Base-by-base conservation (phyloP, 1,140 invertebrate species). In the Orussus abietinus region DNA sequence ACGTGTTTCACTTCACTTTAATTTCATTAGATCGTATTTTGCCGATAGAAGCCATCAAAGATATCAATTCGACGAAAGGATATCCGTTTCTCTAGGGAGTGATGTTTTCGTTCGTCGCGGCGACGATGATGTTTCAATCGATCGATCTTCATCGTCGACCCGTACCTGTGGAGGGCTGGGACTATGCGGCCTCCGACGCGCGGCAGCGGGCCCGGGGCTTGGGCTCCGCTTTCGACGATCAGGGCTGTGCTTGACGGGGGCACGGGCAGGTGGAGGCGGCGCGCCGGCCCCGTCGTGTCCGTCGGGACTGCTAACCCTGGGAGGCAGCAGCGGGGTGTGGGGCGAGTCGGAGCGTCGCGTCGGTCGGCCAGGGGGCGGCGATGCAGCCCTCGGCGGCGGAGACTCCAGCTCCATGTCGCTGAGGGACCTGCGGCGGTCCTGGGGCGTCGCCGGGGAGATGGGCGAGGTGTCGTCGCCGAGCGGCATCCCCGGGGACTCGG, bases 391-490 rank as follows among this genome's bases (percentile, higher is more conserved):
- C 3, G 54, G 47, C 4, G 68, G 60, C 10, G n/a, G n/a, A n/a
- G 64, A 69, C 3, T 73, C 62, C 3, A 71, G 47, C 4, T 70
- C 67, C 50, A 72, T 70, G 31, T 71, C 68, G 15, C 69, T 72
- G 0, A 58, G 50, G 0, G 53, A 55, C 0, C 56, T 9, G 14
- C 52, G 53, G 2, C 54, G 57, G 19, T 69, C 61, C 0, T 56
- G 52, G 9, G 78, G 78, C 0, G 81, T 83, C 0, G 75, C 73
- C 1, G 79, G 77, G 0, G 81, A 82, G 22, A 82, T 78, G 3
- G 77, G 81, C 22, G 74, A 83, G 20, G 57, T 72, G 42, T 49
- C 73, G 49, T 62, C 70, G 36, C 69, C 74, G 10, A 72, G 43
- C 0, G 64, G 58, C 39, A 72, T 41, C 0, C 61, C 62, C 1